These are phyloP conservation scores for Erebia aethiops DNA, from an alignment of 2,888 invertebrate genomes.

Conservation along the genomic window DNA sequence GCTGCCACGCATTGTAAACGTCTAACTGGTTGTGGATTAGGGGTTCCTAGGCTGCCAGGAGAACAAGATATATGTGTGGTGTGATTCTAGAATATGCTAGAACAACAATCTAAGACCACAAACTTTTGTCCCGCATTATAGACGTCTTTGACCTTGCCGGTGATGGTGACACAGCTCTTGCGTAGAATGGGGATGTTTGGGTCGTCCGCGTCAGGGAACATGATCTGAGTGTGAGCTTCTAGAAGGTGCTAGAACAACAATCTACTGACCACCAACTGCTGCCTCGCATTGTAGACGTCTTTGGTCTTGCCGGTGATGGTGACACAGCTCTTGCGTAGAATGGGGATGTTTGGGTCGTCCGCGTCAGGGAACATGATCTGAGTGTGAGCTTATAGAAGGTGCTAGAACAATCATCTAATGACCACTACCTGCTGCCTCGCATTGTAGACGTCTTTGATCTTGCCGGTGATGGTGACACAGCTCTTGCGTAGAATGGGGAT, in stretches of 20 bases:
- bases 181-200: constrained; percentile 90
- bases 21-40: too few relatives aligned
- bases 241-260: not conserved
- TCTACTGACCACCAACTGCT: constrained; percentile 90
- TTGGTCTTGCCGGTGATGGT: constrained; percentile 95
- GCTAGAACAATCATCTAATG: not conserved
- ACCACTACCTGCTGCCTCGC: constrained; percentile 96
- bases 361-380: constrained; percentile 96
- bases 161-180: constrained; percentile 95
- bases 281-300: constrained; percentile 94
- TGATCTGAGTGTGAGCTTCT: constrained; percentile 87
- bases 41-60: too few relatives aligned
- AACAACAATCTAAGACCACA: constrained; percentile 81
- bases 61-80: too few relatives aligned
- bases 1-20: too few relatives aligned
- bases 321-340: constrained; percentile 94
- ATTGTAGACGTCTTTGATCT: constrained; percentile 93
- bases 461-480: constrained; percentile 94
- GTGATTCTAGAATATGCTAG: not conserved
- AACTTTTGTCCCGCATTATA: constrained; percentile 95
- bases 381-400: constrained; percentile 68
- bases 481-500: constrained; percentile 94
- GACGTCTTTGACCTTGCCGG: constrained; percentile 94
- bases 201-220: constrained; percentile 85
- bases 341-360: constrained; percentile 92